Conservation (phyloP, 2,797 vertebrate species). For the Acanthiza pusilla region DNA sequence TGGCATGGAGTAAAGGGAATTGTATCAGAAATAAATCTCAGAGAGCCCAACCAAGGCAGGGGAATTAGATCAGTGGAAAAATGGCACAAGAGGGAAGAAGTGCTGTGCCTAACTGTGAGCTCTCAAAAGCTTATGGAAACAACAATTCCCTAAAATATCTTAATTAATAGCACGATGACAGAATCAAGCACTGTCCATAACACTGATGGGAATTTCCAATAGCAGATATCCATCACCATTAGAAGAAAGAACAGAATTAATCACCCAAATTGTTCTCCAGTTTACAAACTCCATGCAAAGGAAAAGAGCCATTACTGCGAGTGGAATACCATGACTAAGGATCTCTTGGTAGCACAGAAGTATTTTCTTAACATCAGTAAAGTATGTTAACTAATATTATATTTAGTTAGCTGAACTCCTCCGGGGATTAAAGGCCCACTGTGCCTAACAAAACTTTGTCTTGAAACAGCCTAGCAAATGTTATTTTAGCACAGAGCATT, state of each 20-base stretch:
- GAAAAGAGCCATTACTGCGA: background rate
- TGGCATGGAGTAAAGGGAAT: background rate
- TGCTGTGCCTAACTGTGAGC: background rate
- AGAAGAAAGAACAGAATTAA: background rate
- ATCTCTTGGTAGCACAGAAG: background rate
- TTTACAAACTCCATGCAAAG: background rate
- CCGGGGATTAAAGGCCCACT: constrained; percentile 41
- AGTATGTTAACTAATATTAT: constrained; percentile 67
- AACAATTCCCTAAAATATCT: background rate
- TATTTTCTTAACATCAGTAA: constrained; percentile 62
- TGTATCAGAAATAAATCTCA: background rate
- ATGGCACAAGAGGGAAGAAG: background rate
- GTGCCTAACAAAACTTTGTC: constrained; percentile 64
- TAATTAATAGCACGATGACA: background rate
- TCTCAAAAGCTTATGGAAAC: constrained; percentile 14
- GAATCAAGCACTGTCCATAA: background rate
- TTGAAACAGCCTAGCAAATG: constrained; percentile 48
- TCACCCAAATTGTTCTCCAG: background rate
- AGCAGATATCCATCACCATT: background rate
- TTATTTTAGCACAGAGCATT: constrained; percentile 60
- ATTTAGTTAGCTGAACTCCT: constrained; percentile 61
- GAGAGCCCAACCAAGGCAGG: background rate
- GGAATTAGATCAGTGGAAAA: background rate
- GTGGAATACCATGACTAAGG: background rate
- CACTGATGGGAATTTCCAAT: background rate